Evolutionary conservation across 2,113 vertebrate species (phyloP), one percentile per base, ranked within the genome.

Genomic region (Cepphus grylle): DNA sequence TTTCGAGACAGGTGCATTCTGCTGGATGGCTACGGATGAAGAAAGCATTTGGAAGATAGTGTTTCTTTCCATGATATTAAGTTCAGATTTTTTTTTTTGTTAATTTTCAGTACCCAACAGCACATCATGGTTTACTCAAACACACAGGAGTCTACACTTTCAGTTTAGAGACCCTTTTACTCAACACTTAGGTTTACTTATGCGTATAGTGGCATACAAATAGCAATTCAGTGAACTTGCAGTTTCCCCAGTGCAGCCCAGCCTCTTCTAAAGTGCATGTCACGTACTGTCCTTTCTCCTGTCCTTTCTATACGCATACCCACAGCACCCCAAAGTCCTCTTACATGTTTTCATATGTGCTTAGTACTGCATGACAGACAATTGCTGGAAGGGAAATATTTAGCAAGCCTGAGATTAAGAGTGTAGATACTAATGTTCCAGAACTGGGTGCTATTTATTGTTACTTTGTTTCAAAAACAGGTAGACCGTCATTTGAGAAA

Each of bases 401-500:
- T 56, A 52, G 47, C 59, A 72, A 62, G 43, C 34, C 36, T 55
- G 42, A 84, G 45, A 32, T 70, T 18, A 91, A 74, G 22, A 14
- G 32, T 3, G 1, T 40, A 52, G 42, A 36, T 95, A 58, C 5
- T 71, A 2, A 4, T 27, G 32, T 89, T 93, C 34, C 34, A 43
- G 72, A 91, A 74, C 18, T 65, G 69, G 32, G 27, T 94, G 26
- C 15, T 78, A 74, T 72, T 95, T 93, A 90, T 96, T 94, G 86
- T 93, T 97, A 74, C 47, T 95, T 79, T 95, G 3, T 96, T 93
- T 96, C 93, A 91, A 94, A 97, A 98, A 97, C 96, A 99, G 99
- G 99, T 99, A 98, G 99, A 99, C 94, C 99, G 99, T 78, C 99
- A 99, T 94, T 98, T 99, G 95, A 98, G 99, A 91, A 99, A 99